Evolutionary conservation across 1,140 invertebrate species (phyloP).

Genomic region (Listronotus oregonensis): DNA sequence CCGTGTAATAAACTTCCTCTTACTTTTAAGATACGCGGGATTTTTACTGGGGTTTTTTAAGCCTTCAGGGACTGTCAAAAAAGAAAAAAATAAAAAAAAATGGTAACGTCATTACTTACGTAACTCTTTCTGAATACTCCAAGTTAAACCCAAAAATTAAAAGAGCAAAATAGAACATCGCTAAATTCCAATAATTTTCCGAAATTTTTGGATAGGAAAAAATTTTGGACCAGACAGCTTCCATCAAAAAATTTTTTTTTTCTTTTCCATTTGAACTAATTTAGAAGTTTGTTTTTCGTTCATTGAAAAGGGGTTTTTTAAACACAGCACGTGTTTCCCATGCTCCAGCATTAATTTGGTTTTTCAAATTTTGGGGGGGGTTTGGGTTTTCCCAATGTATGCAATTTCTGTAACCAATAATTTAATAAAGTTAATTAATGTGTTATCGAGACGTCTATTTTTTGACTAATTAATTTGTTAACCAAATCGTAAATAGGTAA

Average conservation of each 20-base stretch:
- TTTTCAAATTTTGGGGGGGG: slow-evolving; percentile 69
- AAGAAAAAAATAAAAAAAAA: too few relatives aligned
- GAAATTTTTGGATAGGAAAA: slow-evolving; percentile 71
- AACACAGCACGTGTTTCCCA: slow-evolving; percentile 81
- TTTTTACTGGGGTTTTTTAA: too few relatives aligned
- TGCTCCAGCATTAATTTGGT: slow-evolving; percentile 71
- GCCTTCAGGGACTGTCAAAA: too few relatives aligned
- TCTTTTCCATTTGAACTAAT: slow-evolving; percentile 62
- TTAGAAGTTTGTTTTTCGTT: slow-evolving; percentile 69
- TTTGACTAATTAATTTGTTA: too few relatives aligned
- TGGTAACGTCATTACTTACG: too few relatives aligned
- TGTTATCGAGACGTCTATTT: too few relatives aligned
- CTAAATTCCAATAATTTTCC: slow-evolving; percentile 67
- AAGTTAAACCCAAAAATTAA: too few relatives aligned
- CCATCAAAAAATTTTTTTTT: slow-evolving; percentile 80
- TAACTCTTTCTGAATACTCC: too few relatives aligned
- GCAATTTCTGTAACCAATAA: slow-evolving; percentile 62
- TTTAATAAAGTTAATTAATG: too few relatives aligned
- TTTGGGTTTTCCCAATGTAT: slow-evolving; percentile 78
- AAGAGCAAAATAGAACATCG: slow-evolving; percentile 58
- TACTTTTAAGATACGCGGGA: too few relatives aligned
- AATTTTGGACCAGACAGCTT: slow-evolving; percentile 85
- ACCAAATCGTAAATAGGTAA: too few relatives aligned
- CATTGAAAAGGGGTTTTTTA: slow-evolving; percentile 82
- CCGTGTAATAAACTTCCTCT: too few relatives aligned